A percentile compares a stretch with the other conserved stretches of the same genome.
Evolutionary conservation across 2,888 invertebrate genomes (phyloP).

Genomic region (Cinara cedri): DNA sequence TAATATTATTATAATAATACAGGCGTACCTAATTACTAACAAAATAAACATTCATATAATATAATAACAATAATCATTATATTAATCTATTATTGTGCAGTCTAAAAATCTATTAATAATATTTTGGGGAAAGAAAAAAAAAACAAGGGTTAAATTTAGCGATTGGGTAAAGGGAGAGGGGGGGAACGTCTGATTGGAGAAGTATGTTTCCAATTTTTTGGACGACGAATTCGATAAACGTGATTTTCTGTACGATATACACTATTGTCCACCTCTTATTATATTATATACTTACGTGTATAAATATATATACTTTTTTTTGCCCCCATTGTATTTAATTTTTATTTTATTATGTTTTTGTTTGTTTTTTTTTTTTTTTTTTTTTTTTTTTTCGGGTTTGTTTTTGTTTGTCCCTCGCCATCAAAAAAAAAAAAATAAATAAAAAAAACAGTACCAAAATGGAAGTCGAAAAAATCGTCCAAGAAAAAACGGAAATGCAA

Average conservation of each 20-base stretch:
- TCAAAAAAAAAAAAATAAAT: slow-evolving; percentile 40
- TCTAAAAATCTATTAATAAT: too few species aligned
- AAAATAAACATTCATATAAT: too few species aligned
- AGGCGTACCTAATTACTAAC: too few species aligned
- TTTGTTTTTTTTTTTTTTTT: slow-evolving; percentile 61
- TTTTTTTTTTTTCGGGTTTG: slow-evolving; percentile 59
- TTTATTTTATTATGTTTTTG: slow-evolving; percentile 20
- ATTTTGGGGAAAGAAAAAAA: too few species aligned
- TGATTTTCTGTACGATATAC: too few species aligned
- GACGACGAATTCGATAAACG: slow-evolving; percentile 1
- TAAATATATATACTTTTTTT: slow-evolving; percentile 17
- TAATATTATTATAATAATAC: neutral
- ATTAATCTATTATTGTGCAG: too few species aligned
- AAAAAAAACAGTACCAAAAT: slow-evolving; percentile 66
- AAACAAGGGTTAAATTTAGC: too few species aligned
- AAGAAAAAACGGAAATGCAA: slow-evolving; percentile 88
- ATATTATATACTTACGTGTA: slow-evolving; percentile 1
- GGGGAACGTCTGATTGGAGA: neutral
- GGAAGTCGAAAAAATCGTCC: slow-evolving; percentile 84
- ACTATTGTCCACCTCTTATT: too few species aligned
- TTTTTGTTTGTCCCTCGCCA: slow-evolving; percentile 61
- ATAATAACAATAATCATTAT: too few species aligned
- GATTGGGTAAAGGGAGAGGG: too few species aligned
- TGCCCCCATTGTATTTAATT: slow-evolving; percentile 43
- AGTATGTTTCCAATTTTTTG: neutral